Conservation (phyloP, 2,888 invertebrate genomes). For the Pachycephus smyrnensis region DNA sequence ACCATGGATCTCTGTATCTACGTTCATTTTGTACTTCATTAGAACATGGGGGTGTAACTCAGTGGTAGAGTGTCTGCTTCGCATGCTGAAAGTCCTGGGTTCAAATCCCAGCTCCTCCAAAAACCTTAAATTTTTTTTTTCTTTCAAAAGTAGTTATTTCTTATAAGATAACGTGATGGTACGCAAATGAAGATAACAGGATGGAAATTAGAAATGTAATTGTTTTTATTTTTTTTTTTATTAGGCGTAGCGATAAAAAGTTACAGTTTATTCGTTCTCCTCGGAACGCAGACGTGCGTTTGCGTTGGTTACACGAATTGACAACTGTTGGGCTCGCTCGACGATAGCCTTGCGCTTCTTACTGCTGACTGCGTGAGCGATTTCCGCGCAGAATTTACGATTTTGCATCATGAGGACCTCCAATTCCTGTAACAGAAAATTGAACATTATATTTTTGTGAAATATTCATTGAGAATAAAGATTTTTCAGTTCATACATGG, state of each 20-base stretch:
- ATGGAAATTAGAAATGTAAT: neutral
- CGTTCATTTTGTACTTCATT: neutral
- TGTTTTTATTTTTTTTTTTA: neutral
- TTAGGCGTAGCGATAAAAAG: neutral
- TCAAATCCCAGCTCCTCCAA: slow-evolving; percentile 66
- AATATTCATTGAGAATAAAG: neutral
- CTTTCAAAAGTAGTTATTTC: neutral
- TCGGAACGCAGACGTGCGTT: slow-evolving; percentile 97
- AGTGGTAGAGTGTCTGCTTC: slow-evolving; percentile 68
- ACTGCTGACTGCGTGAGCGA: slow-evolving; percentile 97
- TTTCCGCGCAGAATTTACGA: slow-evolving; percentile 96
- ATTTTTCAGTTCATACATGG: neutral
- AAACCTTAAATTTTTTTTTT: neutral
- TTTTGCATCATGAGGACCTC: slow-evolving; percentile 99
- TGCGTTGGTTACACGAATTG: slow-evolving; percentile 95
- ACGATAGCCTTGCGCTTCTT: slow-evolving; percentile 97
- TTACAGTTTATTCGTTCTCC: slow-evolving; percentile 90
- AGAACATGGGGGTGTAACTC: slow-evolving; percentile 63
- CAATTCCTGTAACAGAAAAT: slow-evolving; percentile 78
- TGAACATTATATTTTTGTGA: neutral
- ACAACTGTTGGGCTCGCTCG: slow-evolving; percentile 95
- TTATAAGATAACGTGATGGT: neutral
- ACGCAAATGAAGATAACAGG: neutral
- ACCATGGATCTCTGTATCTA: neutral
- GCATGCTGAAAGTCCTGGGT: slow-evolving; percentile 68